Base-by-base conservation (phyloP, 2,888 invertebrate species). In the Eulithis prunata region DNA sequence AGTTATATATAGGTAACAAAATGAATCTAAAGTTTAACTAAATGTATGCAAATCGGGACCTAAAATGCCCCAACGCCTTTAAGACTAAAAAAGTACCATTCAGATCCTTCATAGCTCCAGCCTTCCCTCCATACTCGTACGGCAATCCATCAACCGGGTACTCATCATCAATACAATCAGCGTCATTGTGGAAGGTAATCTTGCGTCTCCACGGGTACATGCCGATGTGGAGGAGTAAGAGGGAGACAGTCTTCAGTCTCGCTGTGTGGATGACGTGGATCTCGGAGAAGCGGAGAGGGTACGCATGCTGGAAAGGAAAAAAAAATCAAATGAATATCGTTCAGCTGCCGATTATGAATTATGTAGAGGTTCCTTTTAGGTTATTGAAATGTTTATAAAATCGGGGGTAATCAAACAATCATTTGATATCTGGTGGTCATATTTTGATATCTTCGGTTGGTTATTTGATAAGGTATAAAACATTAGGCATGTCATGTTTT, bases 271-370 rank as follows among this genome's bases (percentile, higher is more conserved):
- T 95, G 6, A 97, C 95, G 84, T 97, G 97, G 52, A 97, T 96
- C 85, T 97, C 97, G 76, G 97, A 95, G 75, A 97, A 94, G 75
- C 96, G 96, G 0, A 96, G 95, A 0, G 97, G 97, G 81, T 97
- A 97, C 0, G 96, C 97, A 82, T 96, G 96, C 94, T 96, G 93
- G n/a, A 89, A 91, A 3, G 11, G 4, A 6, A 54, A 36, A 68
- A 53, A 52, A 14, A 2, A 14, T 2, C 32, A 4, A 32, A 32
- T 32, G 32, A 32, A 4, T 32, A 4, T 32, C 32, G 4, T 32
- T 32, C 32, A 4, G 32, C 32, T 32, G 32, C n/a, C n/a, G n/a
- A n/a, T n/a, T 3, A 32, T 32, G 32, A 32, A 32, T 32, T 3
- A n/a, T n/a, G n/a, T n/a, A n/a, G n/a, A n/a, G n/a, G n/a, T n/a